phyloP scores from a whole-genome alignment of 1,140 invertebrate genomes.

The Micrasema longulum region DNA sequence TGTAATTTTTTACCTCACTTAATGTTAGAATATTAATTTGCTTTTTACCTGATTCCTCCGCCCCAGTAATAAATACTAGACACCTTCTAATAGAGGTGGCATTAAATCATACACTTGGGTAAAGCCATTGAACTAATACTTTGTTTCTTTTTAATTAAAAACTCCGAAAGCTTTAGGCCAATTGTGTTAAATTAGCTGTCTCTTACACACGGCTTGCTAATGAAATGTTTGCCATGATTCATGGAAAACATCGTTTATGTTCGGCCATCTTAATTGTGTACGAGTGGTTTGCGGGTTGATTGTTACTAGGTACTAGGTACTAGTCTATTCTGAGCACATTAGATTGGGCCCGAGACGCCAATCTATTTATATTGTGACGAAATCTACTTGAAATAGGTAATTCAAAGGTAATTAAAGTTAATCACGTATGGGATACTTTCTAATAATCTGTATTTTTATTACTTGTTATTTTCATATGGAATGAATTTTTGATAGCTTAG shows the following conservation, averaged over 20 bases:
- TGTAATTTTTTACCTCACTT: no score
- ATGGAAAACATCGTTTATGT: conserved; percentile 16
- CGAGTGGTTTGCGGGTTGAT: conserved; percentile 6
- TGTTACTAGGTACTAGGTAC: background rate
- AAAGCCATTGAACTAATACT: background rate
- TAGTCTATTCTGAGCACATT: background rate
- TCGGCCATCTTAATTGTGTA: conserved; percentile 27
- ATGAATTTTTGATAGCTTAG: background rate
- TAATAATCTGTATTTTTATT: background rate
- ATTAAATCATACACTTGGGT: background rate
- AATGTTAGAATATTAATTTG: background rate
- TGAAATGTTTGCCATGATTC: conserved; percentile 25
- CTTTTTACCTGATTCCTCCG: background rate
- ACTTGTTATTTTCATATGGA: background rate
- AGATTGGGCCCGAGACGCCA: background rate
- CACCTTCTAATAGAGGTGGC: no score
- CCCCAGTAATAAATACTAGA: no score
- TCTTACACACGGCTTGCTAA: background rate
- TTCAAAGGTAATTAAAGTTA: no score
- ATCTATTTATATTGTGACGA: no score
- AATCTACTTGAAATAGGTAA: conserved; percentile 2
- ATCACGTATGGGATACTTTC: no score
- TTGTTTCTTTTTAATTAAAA: conserved; percentile 5
- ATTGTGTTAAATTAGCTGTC: conserved; percentile 28
- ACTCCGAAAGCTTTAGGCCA: background rate